phyloP scores from a whole-genome alignment of 1,140 invertebrate genomes.

The Ceratoteleas bidentatus region DNA sequence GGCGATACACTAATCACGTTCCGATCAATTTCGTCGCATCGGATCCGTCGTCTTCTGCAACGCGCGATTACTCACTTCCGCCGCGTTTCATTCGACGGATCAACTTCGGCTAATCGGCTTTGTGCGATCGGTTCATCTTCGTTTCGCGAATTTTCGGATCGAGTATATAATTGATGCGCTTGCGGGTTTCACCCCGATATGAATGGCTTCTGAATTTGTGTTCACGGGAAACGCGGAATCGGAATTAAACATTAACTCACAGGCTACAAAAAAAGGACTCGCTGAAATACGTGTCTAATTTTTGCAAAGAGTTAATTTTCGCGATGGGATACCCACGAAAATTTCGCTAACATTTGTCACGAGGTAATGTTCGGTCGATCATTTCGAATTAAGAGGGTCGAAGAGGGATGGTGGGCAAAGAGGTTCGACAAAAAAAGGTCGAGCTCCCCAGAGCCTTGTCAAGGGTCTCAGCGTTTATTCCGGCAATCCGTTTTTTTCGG shows the following conservation, averaged over 20 bases:
- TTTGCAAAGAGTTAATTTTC: too few species aligned
- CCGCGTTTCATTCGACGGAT: background rate
- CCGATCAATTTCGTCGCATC: background rate
- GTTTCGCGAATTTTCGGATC: background rate
- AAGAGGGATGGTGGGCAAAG: background rate
- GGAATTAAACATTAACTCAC: too few species aligned
- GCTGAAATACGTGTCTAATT: too few species aligned
- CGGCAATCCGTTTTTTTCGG: constrained; percentile 14
- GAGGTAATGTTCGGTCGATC: too few species aligned
- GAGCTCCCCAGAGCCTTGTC: constrained; percentile 3
- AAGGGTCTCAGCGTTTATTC: constrained; percentile 18
- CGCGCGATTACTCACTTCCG: background rate
- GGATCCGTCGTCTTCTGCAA: background rate
- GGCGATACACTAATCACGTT: background rate
- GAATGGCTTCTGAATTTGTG: too few species aligned
- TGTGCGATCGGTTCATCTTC: background rate
- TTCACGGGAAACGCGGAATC: too few species aligned
- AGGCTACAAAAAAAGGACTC: too few species aligned
- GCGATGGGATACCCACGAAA: too few species aligned
- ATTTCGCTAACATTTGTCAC: too few species aligned
- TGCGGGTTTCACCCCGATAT: too few species aligned
- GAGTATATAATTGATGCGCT: too few species aligned
- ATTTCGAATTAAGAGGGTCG: background rate
- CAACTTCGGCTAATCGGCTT: background rate
- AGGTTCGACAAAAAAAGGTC: background rate